Conservation (phyloP, 2,113 vertebrate genomes). For the Anoura caudifer region DNA sequence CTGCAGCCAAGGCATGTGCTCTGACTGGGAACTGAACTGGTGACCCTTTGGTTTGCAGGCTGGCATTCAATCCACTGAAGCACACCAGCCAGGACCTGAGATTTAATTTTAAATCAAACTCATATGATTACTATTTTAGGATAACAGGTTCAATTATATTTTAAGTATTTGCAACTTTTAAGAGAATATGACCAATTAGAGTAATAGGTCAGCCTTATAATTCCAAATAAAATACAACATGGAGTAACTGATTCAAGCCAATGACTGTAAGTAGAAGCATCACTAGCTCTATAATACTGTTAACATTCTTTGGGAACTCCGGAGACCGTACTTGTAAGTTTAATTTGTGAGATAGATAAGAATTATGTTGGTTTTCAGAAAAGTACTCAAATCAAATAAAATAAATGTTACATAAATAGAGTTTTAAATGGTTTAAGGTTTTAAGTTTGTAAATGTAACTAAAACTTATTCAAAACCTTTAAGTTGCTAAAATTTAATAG, state of each 20-base stretch:
- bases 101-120: slow-evolving; percentile 26
- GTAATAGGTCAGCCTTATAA: neutral
- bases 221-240: slow-evolving; percentile 33
- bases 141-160: neutral
- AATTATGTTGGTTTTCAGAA: neutral
- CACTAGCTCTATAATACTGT: neutral
- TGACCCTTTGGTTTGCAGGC: too few species aligned
- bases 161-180: slow-evolving; percentile 17
- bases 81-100: neutral
- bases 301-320: neutral
- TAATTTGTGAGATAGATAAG: neutral
- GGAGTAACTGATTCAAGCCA: neutral
- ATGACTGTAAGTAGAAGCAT: neutral
- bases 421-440: neutral
- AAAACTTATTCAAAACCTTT: neutral
- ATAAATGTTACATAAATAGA: neutral
- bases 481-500: neutral
- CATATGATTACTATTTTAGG: neutral
- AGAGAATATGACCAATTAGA: neutral
- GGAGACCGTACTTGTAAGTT: neutral
- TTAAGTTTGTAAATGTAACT: neutral
- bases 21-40: too few species aligned
- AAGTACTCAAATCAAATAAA: slow-evolving; percentile 24
- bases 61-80: too few species aligned
- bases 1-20: too few species aligned